phyloP scores from a whole-genome alignment of 2,113 vertebrate genomes.

The Eonycteris spelaea region DNA sequence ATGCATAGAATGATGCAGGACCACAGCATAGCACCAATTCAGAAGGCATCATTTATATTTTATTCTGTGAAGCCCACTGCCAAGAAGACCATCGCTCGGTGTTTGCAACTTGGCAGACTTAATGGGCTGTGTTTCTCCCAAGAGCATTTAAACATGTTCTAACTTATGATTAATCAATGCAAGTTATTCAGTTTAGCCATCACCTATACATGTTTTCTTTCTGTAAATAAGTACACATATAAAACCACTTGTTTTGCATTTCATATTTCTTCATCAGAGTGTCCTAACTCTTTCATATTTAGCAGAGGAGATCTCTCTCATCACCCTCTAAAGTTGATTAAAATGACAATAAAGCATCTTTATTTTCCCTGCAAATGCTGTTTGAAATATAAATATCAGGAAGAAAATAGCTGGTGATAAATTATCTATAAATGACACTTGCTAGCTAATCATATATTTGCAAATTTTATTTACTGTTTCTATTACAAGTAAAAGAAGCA shows the following conservation, averaged over 20 bases:
- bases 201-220: neutral
- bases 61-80: neutral
- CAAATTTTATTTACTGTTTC: constrained; percentile 22
- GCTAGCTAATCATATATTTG: constrained; percentile 45
- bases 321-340: constrained; percentile 18
- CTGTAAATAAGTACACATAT: neutral
- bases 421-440: constrained; percentile 54
- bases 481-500: constrained; percentile 42
- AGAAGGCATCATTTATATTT: neutral
- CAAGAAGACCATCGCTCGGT: neutral
- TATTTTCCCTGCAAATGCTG: neutral
- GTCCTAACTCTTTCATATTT: constrained; percentile 1
- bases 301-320: neutral
- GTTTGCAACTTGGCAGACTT: neutral
- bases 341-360: constrained; percentile 12
- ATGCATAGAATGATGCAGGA: neutral
- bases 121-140: neutral
- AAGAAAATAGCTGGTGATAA: constrained; percentile 25
- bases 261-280: neutral
- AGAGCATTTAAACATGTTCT: neutral
- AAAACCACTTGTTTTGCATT: neutral
- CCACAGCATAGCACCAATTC: neutral
- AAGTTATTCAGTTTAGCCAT: neutral
- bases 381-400: constrained; percentile 44
- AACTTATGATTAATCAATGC: neutral